Evolutionary conservation across 2,797 vertebrate genomes (phyloP).

Genomic region (Allochrocebus solatus): DNA sequence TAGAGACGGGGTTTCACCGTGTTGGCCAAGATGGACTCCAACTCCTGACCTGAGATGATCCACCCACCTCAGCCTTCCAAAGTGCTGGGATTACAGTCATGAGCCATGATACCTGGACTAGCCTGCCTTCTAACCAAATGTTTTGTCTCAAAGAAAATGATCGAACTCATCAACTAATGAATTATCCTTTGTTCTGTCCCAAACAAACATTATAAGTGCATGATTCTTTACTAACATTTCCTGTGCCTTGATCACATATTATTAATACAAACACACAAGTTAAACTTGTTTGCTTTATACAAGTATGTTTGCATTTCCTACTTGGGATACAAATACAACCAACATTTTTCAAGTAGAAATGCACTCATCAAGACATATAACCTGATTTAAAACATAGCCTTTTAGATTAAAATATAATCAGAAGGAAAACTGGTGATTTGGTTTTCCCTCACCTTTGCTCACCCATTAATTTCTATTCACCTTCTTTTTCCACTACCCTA

Average conservation of each 20-base stretch:
- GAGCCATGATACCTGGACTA: neutral
- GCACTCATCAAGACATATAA: neutral
- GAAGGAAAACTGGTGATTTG: neutral
- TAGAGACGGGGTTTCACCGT: neutral
- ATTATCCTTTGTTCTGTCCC: neutral
- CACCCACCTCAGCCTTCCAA: neutral
- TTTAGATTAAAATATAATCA: slow-evolving; percentile 27
- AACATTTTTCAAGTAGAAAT: slow-evolving; percentile 38
- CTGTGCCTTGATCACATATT: neutral
- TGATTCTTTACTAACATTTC: neutral
- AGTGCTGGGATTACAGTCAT: neutral
- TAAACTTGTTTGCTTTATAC: neutral
- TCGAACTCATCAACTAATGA: neutral
- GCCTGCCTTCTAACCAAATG: neutral
- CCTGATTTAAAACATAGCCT: slow-evolving; percentile 23
- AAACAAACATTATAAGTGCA: neutral
- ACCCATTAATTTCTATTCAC: neutral
- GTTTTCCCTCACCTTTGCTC: neutral
- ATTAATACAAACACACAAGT: neutral
- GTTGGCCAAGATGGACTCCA: neutral
- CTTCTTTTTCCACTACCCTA: neutral
- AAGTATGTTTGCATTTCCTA: neutral
- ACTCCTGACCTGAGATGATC: neutral
- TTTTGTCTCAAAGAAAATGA: neutral
- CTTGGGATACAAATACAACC: neutral